Percentiles rank a stretch among this genome's conserved stretches.
phyloP scores from a whole-genome alignment of 2,797 vertebrate genomes.

The Lepidocolaptes lacrymiger region DNA sequence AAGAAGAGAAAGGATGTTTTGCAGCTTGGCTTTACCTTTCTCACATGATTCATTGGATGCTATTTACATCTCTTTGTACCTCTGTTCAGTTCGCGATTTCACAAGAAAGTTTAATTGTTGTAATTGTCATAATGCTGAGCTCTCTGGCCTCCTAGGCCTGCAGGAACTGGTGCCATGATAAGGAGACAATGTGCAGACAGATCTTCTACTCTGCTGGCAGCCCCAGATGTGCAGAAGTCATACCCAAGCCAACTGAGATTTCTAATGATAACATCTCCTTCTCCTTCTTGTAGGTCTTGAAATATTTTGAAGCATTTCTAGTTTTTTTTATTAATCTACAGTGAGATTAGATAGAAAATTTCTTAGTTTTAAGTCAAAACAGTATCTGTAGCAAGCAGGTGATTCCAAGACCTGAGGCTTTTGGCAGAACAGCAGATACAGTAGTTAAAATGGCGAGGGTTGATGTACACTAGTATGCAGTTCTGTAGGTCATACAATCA shows the following conservation, averaged over 20 bases:
- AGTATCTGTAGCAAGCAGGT: neutral
- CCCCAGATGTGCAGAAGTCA: neutral
- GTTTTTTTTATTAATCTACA: neutral
- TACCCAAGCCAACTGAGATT: neutral
- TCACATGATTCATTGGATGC: slow-evolving; percentile 36
- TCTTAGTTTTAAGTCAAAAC: neutral
- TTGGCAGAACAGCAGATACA: neutral
- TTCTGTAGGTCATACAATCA: neutral
- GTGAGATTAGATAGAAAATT: neutral
- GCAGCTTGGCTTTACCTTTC: slow-evolving; percentile 37
- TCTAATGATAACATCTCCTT: neutral
- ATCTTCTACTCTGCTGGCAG: neutral
- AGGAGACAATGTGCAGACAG: neutral
- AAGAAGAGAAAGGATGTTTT: slow-evolving; percentile 34
- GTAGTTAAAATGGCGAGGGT: neutral
- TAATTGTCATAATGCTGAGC: slow-evolving; percentile 9
- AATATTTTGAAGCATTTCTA: neutral
- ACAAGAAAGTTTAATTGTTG: slow-evolving; percentile 7
- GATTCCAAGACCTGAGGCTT: neutral
- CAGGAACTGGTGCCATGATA: neutral
- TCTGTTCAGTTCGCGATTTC: slow-evolving; percentile 32
- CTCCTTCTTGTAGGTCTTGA: neutral
- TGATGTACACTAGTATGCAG: no score
- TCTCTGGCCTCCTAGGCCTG: neutral
- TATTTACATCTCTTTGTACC: slow-evolving; percentile 54